Evolutionary conservation across 30 jellyfish, hydroid and myxozoan species (phyloP).

Genomic region (Hydractinia echinata): DNA sequence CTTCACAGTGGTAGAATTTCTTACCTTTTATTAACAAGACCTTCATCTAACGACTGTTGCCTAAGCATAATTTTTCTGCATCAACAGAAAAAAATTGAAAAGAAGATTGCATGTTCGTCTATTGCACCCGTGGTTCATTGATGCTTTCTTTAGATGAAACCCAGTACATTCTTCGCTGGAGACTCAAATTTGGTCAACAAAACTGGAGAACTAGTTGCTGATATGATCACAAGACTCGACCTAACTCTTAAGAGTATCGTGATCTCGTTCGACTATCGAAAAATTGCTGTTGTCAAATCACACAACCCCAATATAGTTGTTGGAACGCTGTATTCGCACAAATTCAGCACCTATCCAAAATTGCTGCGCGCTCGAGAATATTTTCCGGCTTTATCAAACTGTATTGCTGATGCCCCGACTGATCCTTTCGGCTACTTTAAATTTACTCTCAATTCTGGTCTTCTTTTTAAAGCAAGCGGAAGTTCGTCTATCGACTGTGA

Average conservation of each 20-base stretch:
- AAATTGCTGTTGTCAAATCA: constrained; percentile 48
- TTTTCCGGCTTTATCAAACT: constrained; percentile 49
- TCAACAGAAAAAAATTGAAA: no score
- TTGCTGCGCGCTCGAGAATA: constrained; percentile 3
- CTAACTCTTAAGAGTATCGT: constrained; percentile 50
- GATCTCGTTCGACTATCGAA: constrained; percentile 68
- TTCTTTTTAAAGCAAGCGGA: constrained; percentile 55
- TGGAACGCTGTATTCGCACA: constrained; percentile 45
- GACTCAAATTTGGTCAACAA: constrained; percentile 26
- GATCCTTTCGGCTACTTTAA: constrained; percentile 27
- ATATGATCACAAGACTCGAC: constrained; percentile 45
- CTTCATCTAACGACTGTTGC: no score
- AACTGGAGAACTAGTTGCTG: constrained; percentile 72
- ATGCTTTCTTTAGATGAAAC: constrained; percentile 58
- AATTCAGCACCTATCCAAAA: constrained; percentile 7
- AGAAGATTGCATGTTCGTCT: no score
- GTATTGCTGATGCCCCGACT: constrained; percentile 52
- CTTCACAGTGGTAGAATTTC: no score
- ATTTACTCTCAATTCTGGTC: constrained; percentile 52
- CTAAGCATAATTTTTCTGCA: no score
- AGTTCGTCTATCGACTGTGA: constrained; percentile 70
- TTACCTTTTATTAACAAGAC: no score
- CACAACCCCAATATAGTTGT: constrained; percentile 69
- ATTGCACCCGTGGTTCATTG: not conserved
- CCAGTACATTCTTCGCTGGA: constrained; percentile 28